Conservation (phyloP, 2,113 vertebrate genomes). For the Eudyptes chrysolophus region DNA sequence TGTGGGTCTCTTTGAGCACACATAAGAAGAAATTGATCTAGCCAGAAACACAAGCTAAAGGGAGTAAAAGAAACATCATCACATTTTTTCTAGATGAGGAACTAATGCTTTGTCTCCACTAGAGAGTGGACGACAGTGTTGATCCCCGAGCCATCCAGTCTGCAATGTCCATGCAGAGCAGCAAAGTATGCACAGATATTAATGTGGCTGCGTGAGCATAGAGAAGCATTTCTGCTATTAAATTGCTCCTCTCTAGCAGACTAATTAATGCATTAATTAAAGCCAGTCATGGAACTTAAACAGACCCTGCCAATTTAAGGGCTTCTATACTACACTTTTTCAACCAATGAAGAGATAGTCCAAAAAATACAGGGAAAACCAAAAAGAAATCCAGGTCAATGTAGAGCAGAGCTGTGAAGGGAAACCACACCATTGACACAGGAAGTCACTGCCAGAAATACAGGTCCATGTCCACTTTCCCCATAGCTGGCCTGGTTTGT, state of each 20-base stretch:
- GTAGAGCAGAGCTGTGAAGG: background rate
- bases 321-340: background rate
- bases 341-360: background rate
- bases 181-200: background rate
- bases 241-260: background rate
- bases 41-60: background rate
- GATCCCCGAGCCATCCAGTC: background rate
- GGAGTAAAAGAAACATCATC: background rate
- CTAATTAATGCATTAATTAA: background rate
- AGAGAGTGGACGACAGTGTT: background rate
- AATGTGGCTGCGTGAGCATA: background rate
- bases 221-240: background rate
- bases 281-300: background rate
- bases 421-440: background rate
- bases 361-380: background rate
- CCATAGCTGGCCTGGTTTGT: background rate
- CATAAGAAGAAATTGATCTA: background rate
- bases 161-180: background rate
- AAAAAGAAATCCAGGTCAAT: background rate
- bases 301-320: background rate
- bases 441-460: background rate
- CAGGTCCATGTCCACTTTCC: background rate
- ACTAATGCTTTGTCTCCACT: background rate
- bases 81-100: background rate
- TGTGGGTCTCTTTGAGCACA: background rate